These are phyloP conservation scores for Loriculus beryllinus DNA, from an alignment of 2,797 vertebrate genomes.

Conservation along the genomic window DNA sequence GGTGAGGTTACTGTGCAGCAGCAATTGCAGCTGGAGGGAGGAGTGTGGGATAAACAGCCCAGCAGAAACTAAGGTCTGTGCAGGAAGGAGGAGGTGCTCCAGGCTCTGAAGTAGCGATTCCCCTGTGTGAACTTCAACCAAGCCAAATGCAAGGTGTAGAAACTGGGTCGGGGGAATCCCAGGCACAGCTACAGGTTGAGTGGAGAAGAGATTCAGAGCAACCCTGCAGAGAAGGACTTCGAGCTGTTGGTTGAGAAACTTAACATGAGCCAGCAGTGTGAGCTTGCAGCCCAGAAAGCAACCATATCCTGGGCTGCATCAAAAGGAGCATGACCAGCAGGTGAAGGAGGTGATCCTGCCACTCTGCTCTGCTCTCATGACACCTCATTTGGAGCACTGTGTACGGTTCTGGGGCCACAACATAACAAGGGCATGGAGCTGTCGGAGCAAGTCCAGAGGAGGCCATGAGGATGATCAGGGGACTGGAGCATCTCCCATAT, in stretches of 20 bases:
- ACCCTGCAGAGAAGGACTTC: not conserved
- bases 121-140: not conserved
- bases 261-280: not conserved
- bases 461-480: not conserved
- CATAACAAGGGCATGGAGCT: not conserved
- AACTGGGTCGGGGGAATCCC: not conserved
- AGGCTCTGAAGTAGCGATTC: not conserved
- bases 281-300: not conserved
- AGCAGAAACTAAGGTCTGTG: not conserved
- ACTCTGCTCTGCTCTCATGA: not conserved
- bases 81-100: not conserved
- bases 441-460: not conserved
- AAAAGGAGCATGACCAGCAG: not conserved
- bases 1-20: not conserved
- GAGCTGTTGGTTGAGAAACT: not conserved
- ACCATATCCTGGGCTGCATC: not conserved
- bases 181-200: not conserved
- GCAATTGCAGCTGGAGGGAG: not conserved
- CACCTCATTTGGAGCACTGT: not conserved
- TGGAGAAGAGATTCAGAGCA: not conserved
- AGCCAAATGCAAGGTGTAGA: not conserved
- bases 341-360: not conserved
- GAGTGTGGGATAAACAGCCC: not conserved
- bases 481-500: fast-evolving
- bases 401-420: not conserved